Conservation (phyloP, 2,888 invertebrate genomes). For the Leptopilina myrica region DNA sequence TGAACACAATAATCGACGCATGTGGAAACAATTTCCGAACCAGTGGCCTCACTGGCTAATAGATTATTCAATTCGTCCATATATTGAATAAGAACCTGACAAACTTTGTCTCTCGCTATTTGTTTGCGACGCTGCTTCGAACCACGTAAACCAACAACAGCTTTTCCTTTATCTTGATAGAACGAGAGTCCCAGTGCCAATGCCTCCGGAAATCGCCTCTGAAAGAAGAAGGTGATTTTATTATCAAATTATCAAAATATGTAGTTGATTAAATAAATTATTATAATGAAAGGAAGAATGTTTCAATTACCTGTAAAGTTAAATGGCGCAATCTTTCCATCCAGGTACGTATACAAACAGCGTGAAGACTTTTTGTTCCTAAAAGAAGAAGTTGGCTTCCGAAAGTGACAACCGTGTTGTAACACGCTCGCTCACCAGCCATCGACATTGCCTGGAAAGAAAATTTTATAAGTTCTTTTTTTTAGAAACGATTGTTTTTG, state of each 20-base stretch:
- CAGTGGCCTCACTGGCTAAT: constrained; percentile 51
- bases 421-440: constrained; percentile 86
- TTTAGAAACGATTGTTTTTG: neutral
- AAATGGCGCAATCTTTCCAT: constrained; percentile 83
- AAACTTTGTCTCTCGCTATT: constrained; percentile 75
- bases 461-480: neutral
- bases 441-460: constrained; percentile 82
- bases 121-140: constrained; percentile 76
- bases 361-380: constrained; percentile 82
- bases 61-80: constrained; percentile 70
- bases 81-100: constrained; percentile 72
- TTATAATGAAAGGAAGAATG: constrained; percentile 51
- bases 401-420: constrained; percentile 84
- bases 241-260: neutral
- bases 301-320: constrained; percentile 77
- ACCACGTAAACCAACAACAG: constrained; percentile 80
- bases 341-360: constrained; percentile 80
- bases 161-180: constrained; percentile 81
- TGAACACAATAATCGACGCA: constrained; percentile 75
- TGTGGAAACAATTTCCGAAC: constrained; percentile 69
- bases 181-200: constrained; percentile 80
- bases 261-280: too few relatives aligned
- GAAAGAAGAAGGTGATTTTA: constrained; percentile 45
- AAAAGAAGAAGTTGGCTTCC: constrained; percentile 84
- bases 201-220: constrained; percentile 80